A percentile compares a stretch with the other conserved stretches of the same genome.
Evolutionary conservation across 2,113 vertebrate genomes (phyloP).

Genomic region (Hippocampus abdominalis): DNA sequence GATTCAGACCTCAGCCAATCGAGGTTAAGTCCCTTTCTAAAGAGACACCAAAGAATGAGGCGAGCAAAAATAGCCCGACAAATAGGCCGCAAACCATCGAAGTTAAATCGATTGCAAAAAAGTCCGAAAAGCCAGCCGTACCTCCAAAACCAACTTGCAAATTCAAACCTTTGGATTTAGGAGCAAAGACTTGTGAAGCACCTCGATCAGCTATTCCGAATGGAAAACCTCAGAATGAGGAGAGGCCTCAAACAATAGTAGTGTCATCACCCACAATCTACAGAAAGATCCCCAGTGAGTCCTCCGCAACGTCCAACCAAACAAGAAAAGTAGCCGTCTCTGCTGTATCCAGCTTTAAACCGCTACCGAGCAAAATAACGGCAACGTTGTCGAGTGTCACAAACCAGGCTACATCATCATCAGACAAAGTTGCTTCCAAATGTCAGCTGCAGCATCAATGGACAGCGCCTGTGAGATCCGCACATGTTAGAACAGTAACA

Average conservation of each 20-base stretch:
- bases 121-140: conserved; percentile 64
- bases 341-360: conserved; percentile 67
- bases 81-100: conserved; percentile 66
- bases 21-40: conserved; percentile 65
- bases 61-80: conserved; percentile 17
- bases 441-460: conserved; percentile 32
- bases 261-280: conserved; percentile 60
- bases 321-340: conserved; percentile 66
- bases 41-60: conserved; percentile 52
- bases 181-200: conserved; percentile 43
- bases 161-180: conserved; percentile 66
- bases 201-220: conserved; percentile 40
- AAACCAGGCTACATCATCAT: conserved; percentile 26
- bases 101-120: conserved; percentile 72
- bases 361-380: conserved; percentile 56
- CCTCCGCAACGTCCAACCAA: conserved; percentile 45
- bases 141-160: conserved; percentile 70
- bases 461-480: conserved; percentile 36
- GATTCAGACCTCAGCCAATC: conserved; percentile 58
- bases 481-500: conserved; percentile 26
- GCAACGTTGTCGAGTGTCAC: conserved; percentile 31
- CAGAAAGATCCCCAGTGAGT: conserved; percentile 61
- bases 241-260: conserved; percentile 59
- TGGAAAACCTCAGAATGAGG: conserved; percentile 51
- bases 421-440: conserved; percentile 33